Evolutionary conservation across 2,888 invertebrate species (phyloP).

Genomic region (Eremobia ochroleuca): DNA sequence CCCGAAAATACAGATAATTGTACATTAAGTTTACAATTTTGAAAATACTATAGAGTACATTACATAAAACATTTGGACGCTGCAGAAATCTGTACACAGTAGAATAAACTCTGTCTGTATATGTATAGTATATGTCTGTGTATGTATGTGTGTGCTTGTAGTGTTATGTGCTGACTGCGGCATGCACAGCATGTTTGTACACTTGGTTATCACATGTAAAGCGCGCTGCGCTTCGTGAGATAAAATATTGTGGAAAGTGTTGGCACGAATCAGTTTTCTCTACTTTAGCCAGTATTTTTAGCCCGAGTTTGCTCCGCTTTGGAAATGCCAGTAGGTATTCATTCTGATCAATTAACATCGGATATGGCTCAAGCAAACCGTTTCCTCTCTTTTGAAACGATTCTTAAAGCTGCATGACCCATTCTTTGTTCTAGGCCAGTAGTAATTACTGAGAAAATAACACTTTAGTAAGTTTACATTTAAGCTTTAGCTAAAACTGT

Average conservation of each 20-base stretch:
- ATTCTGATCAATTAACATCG: slow-evolving; percentile 49
- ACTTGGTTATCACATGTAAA: background rate
- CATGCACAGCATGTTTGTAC: background rate
- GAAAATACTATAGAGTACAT: too few relatives aligned
- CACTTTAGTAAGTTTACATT: slow-evolving; percentile 26
- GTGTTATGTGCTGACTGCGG: background rate
- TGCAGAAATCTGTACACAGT: too few relatives aligned
- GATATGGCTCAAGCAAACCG: slow-evolving; percentile 13
- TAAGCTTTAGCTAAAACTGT: background rate
- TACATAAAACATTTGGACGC: too few relatives aligned
- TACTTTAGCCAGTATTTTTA: slow-evolving; percentile 46
- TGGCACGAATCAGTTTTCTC: slow-evolving; percentile 33
- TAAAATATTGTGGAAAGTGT: slow-evolving; percentile 5
- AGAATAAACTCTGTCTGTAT: too few relatives aligned
- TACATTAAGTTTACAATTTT: too few relatives aligned
- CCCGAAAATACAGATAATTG: too few relatives aligned
- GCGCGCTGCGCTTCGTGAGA: background rate
- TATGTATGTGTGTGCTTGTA: too few relatives aligned
- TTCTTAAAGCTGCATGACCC: slow-evolving; percentile 49
- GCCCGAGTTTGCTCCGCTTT: slow-evolving; percentile 40
- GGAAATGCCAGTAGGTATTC: slow-evolving; percentile 21
- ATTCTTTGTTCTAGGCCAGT: slow-evolving; percentile 43
- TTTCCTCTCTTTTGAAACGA: slow-evolving; percentile 37
- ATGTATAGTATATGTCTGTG: too few relatives aligned
- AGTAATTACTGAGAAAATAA: slow-evolving; percentile 33